Conservation (phyloP, 1,140 invertebrate genomes). For the Hylaeus anthracinus region DNA sequence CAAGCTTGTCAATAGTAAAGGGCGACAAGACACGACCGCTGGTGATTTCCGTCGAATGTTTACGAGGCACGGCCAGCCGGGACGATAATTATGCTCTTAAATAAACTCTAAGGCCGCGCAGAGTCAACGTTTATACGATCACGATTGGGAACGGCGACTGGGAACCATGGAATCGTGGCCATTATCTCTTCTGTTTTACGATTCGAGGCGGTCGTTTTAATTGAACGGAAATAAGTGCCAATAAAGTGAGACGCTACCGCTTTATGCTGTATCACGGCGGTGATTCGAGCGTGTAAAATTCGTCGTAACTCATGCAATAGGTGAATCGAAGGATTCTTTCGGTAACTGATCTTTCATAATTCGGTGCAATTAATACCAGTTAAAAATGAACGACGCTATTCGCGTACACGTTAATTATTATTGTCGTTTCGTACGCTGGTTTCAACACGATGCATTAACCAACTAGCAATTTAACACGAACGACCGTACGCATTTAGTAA, state of each 20-base stretch:
- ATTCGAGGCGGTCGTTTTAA: not conserved
- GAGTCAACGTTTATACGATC: not conserved
- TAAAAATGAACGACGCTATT: not conserved
- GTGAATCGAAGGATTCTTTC: not conserved
- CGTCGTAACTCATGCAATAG: no score
- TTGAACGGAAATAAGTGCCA: not conserved
- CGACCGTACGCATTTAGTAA: not conserved
- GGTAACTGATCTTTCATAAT: no score
- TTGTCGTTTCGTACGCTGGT: not conserved
- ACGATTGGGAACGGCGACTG: not conserved
- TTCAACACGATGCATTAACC: not conserved
- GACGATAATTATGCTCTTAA: not conserved
- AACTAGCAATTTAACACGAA: not conserved
- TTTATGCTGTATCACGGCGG: not conserved
- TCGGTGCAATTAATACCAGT: not conserved
- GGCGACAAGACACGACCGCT: no score
- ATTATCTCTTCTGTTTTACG: conserved; percentile 15
- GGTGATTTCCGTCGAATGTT: not conserved
- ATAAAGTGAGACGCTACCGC: not conserved
- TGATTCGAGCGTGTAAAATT: not conserved
- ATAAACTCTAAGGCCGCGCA: not conserved
- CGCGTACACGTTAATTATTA: conserved; percentile 3
- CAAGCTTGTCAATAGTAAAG: not conserved
- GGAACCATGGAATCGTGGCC: not conserved
- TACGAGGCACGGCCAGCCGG: not conserved